Conservation (phyloP, 1,140 invertebrate genomes). For the Macrocentrus cingulum region DNA sequence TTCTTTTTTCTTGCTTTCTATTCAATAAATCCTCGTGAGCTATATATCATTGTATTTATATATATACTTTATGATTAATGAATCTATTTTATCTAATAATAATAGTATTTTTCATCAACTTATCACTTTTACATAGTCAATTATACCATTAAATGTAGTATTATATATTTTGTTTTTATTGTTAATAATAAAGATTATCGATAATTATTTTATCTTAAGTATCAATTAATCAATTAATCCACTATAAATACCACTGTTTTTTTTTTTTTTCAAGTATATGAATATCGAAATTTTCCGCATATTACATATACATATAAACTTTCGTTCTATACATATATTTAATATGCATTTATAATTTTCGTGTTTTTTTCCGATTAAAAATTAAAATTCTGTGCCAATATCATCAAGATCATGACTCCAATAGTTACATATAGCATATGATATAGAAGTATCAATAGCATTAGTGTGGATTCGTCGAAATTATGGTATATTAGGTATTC, state of each 20-base stretch:
- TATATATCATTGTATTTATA: slow-evolving; percentile 31
- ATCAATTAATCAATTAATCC: slow-evolving; percentile 54
- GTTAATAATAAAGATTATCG: slow-evolving; percentile 35
- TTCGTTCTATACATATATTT: slow-evolving; percentile 25
- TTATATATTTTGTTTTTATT: slow-evolving; percentile 44
- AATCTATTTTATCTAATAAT: slow-evolving; percentile 36
- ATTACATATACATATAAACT: slow-evolving; percentile 31
- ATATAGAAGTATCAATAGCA: no score
- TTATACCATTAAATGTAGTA: slow-evolving; percentile 38
- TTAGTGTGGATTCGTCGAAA: no score
- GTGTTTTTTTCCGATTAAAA: slow-evolving; percentile 45
- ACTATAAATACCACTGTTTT: slow-evolving; percentile 54
- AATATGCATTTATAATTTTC: slow-evolving; percentile 30
- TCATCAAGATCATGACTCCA: no score
- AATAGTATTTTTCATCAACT: slow-evolving; percentile 51
- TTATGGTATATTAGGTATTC: no score
- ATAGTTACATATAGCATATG: no score
- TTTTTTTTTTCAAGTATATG: slow-evolving; percentile 53
- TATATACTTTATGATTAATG: no score
- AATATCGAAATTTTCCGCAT: slow-evolving; percentile 39
- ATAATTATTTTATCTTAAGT: slow-evolving; percentile 46
- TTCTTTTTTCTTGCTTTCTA: no score
- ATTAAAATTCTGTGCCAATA: no score
- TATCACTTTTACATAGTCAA: slow-evolving; percentile 44
- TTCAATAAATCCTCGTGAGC: slow-evolving; percentile 30